Percentiles rank a stretch among this genome's conserved stretches.
Conservation (phyloP, 1,140 invertebrate species). For the Camponotus vicinus region DNA sequence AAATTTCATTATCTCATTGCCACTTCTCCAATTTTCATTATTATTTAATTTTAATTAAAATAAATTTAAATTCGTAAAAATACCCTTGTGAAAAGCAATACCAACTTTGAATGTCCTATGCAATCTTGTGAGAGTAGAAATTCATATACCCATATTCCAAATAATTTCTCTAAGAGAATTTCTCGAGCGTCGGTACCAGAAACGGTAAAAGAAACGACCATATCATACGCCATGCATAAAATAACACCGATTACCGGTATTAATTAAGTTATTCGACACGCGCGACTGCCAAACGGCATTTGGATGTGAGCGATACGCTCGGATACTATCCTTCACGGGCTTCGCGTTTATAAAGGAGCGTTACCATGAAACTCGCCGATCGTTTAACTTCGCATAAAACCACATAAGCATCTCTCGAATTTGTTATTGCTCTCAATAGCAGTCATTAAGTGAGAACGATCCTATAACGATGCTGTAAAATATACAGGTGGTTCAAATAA, state of each 20-base stretch:
- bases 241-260: constrained; percentile 47
- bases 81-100: neutral
- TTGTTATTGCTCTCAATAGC: neutral
- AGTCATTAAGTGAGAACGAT: neutral
- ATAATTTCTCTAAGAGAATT: neutral
- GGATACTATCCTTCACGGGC: neutral
- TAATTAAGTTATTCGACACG: constrained; percentile 61
- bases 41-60: neutral
- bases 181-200: neutral
- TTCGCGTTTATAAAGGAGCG: neutral
- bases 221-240: constrained; percentile 27
- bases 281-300: constrained; percentile 6
- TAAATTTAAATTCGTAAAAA: neutral
- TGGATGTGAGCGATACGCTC: neutral
- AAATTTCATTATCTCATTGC: neutral
- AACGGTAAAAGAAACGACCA: neutral
- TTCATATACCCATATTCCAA: neutral
- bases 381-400: constrained; percentile 18
- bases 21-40: neutral
- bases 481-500: neutral
- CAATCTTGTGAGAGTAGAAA: neutral
- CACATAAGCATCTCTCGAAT: neutral
- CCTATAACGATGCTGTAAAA: neutral
- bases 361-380: neutral
- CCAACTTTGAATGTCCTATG: neutral